These are phyloP conservation scores for Grus americana DNA, from an alignment of 2,113 vertebrate species.

Conservation along the genomic window DNA sequence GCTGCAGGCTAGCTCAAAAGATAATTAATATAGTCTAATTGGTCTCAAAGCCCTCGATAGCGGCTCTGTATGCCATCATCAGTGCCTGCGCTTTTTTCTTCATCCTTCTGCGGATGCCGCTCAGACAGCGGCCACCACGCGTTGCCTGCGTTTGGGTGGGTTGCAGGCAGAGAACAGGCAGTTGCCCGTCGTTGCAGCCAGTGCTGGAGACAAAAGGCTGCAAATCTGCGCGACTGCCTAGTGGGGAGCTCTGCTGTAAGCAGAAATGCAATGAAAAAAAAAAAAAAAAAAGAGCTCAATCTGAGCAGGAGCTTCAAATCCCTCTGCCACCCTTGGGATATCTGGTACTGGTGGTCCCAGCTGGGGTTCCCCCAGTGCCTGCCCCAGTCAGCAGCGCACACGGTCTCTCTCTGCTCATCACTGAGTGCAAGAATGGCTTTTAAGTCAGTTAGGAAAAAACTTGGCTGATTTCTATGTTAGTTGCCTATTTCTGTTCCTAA, in stretches of 20 bases:
- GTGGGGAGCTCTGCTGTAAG: background rate
- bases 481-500: background rate
- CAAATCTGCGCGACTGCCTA: background rate
- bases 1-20: conserved; percentile 21
- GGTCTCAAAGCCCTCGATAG: conserved; percentile 3
- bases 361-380: background rate
- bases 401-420: accelerated
- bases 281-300: background rate
- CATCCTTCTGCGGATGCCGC: background rate
- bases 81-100: background rate
- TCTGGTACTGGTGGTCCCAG: background rate
- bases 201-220: background rate
- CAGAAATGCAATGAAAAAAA: background rate
- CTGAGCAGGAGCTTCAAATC: background rate
- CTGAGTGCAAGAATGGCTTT: background rate
- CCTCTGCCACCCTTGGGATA: accelerated
- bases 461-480: background rate
- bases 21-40: conserved; percentile 56
- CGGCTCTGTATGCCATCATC: background rate
- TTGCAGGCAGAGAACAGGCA: background rate
- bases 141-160: accelerated
- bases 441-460: background rate
- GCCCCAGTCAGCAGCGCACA: background rate
- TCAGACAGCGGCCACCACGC: background rate
- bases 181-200: background rate